Evolutionary conservation across 2,797 vertebrate species (phyloP), one percentile per base, ranked within the genome.

Genomic region (Lacerta viridis): DNA sequence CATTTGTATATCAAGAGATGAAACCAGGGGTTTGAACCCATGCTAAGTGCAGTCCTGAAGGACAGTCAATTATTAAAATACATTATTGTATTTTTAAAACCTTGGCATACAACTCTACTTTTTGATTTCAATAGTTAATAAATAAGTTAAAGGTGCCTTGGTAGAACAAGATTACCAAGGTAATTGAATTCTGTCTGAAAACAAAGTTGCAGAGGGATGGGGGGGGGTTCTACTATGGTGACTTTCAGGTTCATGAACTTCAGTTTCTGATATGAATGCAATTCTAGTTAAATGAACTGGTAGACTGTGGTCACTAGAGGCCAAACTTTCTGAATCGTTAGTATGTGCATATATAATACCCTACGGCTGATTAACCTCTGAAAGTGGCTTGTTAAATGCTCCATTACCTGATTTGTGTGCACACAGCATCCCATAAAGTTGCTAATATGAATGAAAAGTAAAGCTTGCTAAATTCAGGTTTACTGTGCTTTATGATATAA

Each of bases 101-200:
- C 88, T 87, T 92, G 89, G 18, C 33, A 84, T 29, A 72, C 11
- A 68, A 15, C 64, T 68, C n/a, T 91, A 88, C 43, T 33, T 93
- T 76, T 93, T 92, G 80, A 90, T 93, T 92, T 88, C 92, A 91
- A 93, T 90, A 90, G 92, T 78, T 92, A 77, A 90, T 87, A 88
- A 93, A 93, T 83, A 46, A 90, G 92, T 94, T 94, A 93, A 95
- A 94, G 25, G 71, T 87, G 88, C 88, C 82, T 91, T 91, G 88
- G 90, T 94, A 93, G 95, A 94, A 94, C 78, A 88, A 95, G 93
- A 95, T 94, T 93, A 93, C 5, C 84, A 77, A 71, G 89, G 90
- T 91, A 90, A 93, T 90, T 94, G 90, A 90, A 94, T 94, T 92
- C 86, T 92, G 93, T 93, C 86, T 84, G 88, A 91, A 89, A 93